Base-by-base conservation (phyloP, 1,140 invertebrate genomes). In the Musca domestica region DNA sequence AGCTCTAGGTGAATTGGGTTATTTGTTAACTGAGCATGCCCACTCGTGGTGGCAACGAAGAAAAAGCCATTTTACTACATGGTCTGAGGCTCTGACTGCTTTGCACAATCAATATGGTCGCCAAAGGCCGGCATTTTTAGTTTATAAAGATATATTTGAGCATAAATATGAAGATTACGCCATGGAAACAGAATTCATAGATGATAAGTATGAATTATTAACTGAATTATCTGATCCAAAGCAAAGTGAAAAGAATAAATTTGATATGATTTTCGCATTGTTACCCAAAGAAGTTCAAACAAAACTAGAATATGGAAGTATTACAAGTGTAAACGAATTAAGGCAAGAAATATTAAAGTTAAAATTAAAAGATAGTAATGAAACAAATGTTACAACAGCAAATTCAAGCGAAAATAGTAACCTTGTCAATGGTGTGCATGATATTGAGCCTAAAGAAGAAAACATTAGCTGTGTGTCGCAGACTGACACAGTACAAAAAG, bases 201-300 rank as follows among this genome's bases (percentile, higher is more conserved):
- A 58, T 58, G 54, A 58, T 30, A 25, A 58, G 30, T n/a, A 27
- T 15, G 54, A 58, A 58, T n/a, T 58, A 27, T 30, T 58, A n/a
- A 58, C n/a, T 20, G 54, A 58, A n/a, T n/a, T 58, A 15, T 25
- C 54, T 3, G 23, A 58, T 27, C 23, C 54, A 15, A 27, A 58
- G 27, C n/a, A 27, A n/a, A 58, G 25, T 15, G 54, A 58, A n/a
- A 27, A 58, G 6, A 58, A 58, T 30, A 58, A 58, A 58, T 58
- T 58, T 30, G 23, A 58, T 17, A 17, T 58, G 27, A 58, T 58
- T 7, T 58, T 27, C 17, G 54, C 54, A 2, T 58, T 58, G 30
- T 30, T 58, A n/a, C 54, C 54, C 6, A 15, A 25, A 17, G 7
- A 58, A n/a, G 10, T 58, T 25, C 54, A 27, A n/a, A 58, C 15